Percentiles rank a stretch among this genome's conserved stretches.
Conservation (phyloP, 2,888 invertebrate genomes). For the Hymenopus coronatus region DNA sequence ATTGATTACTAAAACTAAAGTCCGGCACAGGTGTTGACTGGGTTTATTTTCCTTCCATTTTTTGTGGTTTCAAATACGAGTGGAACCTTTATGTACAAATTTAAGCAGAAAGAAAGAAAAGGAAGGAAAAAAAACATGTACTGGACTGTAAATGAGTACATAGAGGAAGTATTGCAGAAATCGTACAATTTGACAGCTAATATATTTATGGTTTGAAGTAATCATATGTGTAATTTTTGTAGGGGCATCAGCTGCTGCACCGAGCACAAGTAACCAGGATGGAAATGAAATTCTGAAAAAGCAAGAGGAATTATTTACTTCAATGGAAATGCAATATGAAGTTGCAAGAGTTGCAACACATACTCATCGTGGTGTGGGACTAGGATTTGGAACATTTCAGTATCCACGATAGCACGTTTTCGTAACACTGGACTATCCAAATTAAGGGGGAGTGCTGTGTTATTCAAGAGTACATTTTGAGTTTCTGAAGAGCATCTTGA, state of each 20-base stretch:
- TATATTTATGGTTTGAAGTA: not conserved
- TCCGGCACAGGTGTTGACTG: too few species aligned
- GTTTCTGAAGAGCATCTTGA: not conserved
- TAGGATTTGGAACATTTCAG: constrained; percentile 63
- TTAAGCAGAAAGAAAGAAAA: too few species aligned
- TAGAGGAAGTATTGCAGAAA: too few species aligned
- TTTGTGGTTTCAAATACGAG: too few species aligned
- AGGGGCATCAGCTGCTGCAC: not conserved
- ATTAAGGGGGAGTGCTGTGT: not conserved
- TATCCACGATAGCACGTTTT: constrained; percentile 30
- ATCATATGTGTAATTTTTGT: not conserved
- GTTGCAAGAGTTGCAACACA: constrained; percentile 94
- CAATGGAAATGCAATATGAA: constrained; percentile 95
- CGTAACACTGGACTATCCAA: not conserved
- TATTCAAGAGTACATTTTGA: not conserved
- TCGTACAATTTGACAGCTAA: not conserved
- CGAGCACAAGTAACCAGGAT: constrained; percentile 13
- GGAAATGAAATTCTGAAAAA: constrained; percentile 44
- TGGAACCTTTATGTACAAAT: too few species aligned
- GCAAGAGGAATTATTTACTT: constrained; percentile 80
- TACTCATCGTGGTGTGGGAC: constrained; percentile 86
- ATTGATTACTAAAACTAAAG: too few species aligned
- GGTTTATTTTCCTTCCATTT: too few species aligned
- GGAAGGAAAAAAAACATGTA: too few species aligned
- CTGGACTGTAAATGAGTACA: too few species aligned